Evolutionary conservation across 2,888 invertebrate genomes (phyloP), one percentile per base, ranked within the genome.

Genomic region (Thecophora atra): DNA sequence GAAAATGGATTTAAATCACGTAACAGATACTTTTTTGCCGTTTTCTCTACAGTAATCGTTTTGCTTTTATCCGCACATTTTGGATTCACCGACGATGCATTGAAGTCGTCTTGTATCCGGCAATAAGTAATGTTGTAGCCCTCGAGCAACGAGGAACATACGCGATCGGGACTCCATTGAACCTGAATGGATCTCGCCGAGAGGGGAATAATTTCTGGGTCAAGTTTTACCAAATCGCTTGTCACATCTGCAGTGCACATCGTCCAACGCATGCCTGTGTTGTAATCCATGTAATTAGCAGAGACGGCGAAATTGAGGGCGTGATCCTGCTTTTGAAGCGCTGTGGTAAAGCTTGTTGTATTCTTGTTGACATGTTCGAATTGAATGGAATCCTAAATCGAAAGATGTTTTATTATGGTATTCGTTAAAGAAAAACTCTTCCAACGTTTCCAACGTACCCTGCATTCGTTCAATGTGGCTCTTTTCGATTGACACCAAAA

Each of bases 261-360:
- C 11, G 94, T 93, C 94, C 94, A 95, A 11, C 91, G 89, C 92
- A 95, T 93, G 1, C 94, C 94, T 83, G 94, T 94, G 75, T 93
- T 94, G 74, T 88, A 88, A 19, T 84, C 85, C 0, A 87, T 86
- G 47, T 90, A 90, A 81, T 94, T 94, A 1, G 93, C 93, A 3
- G 94, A 90, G 77, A 95, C 92, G 1, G 94, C 94, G 87, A 94
- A 94, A 75, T 81, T 81, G 7, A 82, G 79, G 91, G 93, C 81
- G 91, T 77, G 75, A 93, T 81, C 93, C 93, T 75, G 89, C 85
- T 80, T 65, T 85, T 87, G 80, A 84, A 88, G 87, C 80, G 87
- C 85, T 84, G 88, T 82, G 78, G 85, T 79, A 56, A 77, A 78
- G 21, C 75, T 74, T 1, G 76, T 77, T 28, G 73, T 74, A 15